Conservation (phyloP, 2,888 invertebrate species). For the Meta bourneti region DNA sequence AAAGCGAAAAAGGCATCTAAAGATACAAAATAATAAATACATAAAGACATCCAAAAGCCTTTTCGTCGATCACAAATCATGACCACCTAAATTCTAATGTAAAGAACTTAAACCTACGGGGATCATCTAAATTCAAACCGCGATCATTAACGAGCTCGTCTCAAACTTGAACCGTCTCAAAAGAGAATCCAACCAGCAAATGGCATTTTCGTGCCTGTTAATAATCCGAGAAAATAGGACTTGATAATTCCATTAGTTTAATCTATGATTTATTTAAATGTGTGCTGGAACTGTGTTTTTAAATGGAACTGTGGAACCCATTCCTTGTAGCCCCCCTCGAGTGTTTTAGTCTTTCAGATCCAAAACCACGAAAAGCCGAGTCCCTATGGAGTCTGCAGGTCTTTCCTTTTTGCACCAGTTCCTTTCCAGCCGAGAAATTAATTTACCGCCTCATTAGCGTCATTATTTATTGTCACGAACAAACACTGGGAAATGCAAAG, state of each 20-base stretch:
- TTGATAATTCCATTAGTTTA: neutral
- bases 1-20: too few species aligned
- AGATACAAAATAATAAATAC: too few species aligned
- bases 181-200: neutral
- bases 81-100: too few species aligned
- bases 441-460: constrained; percentile 46
- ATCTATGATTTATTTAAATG: neutral
- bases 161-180: neutral
- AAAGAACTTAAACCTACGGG: too few species aligned
- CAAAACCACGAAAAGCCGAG: neutral
- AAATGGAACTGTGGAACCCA: neutral
- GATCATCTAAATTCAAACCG: too few species aligned
- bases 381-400: neutral
- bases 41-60: too few species aligned
- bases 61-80: too few species aligned
- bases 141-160: too few species aligned
- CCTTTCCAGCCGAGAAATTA: constrained; percentile 10
- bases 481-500: constrained; percentile 21
- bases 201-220: neutral
- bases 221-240: neutral
- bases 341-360: neutral
- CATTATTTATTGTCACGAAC: constrained; percentile 36
- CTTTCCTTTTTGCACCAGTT: neutral
- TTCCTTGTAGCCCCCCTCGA: too few species aligned
- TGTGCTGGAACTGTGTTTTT: too few species aligned